Evolutionary conservation across 2,113 vertebrate genomes (phyloP), one percentile per base, ranked within the genome.

Genomic region (Paramormyrops kingsleyae): DNA sequence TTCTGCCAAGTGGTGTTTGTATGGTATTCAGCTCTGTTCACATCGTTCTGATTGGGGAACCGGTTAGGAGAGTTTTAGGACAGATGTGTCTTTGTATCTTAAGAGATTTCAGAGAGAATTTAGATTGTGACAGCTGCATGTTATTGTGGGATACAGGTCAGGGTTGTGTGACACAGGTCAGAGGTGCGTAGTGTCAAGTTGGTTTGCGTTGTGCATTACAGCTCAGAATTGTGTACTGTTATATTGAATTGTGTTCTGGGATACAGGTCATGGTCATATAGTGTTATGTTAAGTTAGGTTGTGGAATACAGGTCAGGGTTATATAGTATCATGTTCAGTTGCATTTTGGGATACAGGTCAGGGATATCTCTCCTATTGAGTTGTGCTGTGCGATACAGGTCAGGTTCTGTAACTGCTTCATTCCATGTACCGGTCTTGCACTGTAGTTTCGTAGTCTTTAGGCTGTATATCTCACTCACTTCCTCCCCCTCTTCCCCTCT

Each of bases 401-500:
- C 77, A 70, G 53, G 24, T 56, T 52, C 84, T 84, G 74, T 89
- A 70, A 87, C 86, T 35, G 77, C 62, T 89, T 31, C 89, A 24
- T 88, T 86, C 87, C 89, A 62, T 84, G 44, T 84, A 47, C 2
- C 17, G 19, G 92, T 42, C 87, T 91, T 39, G 70, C 70, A 31
- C 31, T 80, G 74, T 39, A 42, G n/a, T 31, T 87, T 92, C 89
- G 62, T 91, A 91, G 35, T 70, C 92, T 92, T 87, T 90, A 47
- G 44, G 21, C 92, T 90, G 91, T 84, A 91, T 92, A 89, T 90
- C 90, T 93, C 80, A 88, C 59, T 93, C 90, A 46, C 83, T 90
- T 88, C 83, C 7, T 77, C 87, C 84, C 90, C 89, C 92, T 90
- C 92, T 87, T 90, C 90, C n/a, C n/a, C 19, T 42, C 88, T 89